Conservation (phyloP, 1,140 invertebrate genomes). For the Cyphomyrmex costatus region DNA sequence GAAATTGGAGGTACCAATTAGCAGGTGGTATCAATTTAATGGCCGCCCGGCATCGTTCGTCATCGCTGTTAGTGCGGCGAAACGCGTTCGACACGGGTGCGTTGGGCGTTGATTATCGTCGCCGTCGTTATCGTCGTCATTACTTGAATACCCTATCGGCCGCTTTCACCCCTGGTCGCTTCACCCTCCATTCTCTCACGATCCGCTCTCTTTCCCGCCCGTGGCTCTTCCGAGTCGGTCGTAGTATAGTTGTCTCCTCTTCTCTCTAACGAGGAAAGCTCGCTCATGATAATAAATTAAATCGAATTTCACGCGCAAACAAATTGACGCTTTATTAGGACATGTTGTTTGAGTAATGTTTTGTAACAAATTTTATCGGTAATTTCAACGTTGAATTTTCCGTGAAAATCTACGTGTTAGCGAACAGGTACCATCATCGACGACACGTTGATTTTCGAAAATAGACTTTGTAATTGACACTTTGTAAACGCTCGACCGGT, state of each 20-base stretch:
- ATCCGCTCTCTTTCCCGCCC: background rate
- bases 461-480: conserved; percentile 54
- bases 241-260: background rate
- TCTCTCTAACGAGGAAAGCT: background rate
- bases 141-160: conserved; percentile 75
- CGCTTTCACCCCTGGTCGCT: conserved; percentile 1
- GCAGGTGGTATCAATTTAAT: conserved; percentile 74
- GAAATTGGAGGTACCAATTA: conserved; percentile 76
- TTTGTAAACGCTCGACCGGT: conserved; percentile 14
- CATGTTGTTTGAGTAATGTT: conserved; percentile 32
- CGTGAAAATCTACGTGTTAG: background rate
- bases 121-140: conserved; percentile 74
- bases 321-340: conserved; percentile 49
- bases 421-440: conserved; percentile 21
- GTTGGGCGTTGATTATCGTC: conserved; percentile 71
- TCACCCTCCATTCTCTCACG: background rate
- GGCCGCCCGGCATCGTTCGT: conserved; percentile 67
- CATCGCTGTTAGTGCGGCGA: conserved; percentile 65
- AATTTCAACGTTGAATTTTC: conserved; percentile 42
- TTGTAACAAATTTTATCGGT: conserved; percentile 43
- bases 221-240: background rate
- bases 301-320: conserved; percentile 34
- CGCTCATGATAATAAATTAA: conserved; percentile 48
- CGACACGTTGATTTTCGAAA: conserved; percentile 39
- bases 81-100: conserved; percentile 64